Conservation (phyloP, 2,888 invertebrate species). For the Microctonus aethiopoides region DNA sequence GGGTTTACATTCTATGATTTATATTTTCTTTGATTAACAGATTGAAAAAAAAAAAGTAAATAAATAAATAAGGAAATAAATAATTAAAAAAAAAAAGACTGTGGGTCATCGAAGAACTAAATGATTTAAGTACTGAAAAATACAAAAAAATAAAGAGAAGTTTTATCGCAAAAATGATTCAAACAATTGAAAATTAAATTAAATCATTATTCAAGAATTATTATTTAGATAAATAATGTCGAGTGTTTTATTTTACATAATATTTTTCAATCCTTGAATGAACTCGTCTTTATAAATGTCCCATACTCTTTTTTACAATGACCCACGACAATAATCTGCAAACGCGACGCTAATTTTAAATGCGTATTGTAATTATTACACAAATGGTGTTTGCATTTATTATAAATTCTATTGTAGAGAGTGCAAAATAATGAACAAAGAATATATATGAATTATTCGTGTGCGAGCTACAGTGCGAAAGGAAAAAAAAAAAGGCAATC, state of each 20-base stretch:
- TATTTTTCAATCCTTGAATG: background rate
- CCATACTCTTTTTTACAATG: background rate
- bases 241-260: background rate
- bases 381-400: slow-evolving; percentile 59
- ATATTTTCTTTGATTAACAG: background rate
- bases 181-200: too few relatives aligned
- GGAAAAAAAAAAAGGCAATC: slow-evolving; percentile 12
- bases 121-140: too few relatives aligned
- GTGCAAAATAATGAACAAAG: slow-evolving; percentile 31
- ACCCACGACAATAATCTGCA: background rate
- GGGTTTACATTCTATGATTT: background rate
- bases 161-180: too few relatives aligned
- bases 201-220: too few relatives aligned
- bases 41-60: background rate
- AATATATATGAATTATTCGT: slow-evolving; percentile 22
- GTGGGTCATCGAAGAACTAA: too few relatives aligned
- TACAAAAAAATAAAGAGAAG: too few relatives aligned
- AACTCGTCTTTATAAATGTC: background rate
- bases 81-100: too few relatives aligned
- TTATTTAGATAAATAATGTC: too few relatives aligned
- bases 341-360: background rate
- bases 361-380: slow-evolving; percentile 37
- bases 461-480: slow-evolving; percentile 10
- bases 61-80: background rate
- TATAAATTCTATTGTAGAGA: slow-evolving; percentile 56